Evolutionary conservation across 2,113 vertebrate genomes (phyloP), one percentile per base, ranked within the genome.

Genomic region (Morphnarchus princeps): DNA sequence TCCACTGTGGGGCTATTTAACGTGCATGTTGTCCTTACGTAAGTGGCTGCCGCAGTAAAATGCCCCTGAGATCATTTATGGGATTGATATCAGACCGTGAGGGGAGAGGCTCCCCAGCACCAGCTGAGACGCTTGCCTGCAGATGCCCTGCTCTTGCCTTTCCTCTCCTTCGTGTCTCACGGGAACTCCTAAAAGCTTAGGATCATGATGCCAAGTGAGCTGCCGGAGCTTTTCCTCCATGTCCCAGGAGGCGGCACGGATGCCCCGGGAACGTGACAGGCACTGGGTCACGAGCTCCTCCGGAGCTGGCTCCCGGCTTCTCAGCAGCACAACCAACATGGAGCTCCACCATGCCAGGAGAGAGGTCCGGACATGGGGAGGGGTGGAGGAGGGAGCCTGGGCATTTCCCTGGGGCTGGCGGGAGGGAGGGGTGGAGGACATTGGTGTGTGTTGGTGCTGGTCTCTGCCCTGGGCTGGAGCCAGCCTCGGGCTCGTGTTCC

Each of bases 401-500:
- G 40, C 4, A 16, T 31, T 62, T 63, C 42, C 16, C 42, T 59
- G 74, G 32, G 11, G 11, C 50, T 28, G 42, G 57, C 22, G 55
- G 54, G 26, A 52, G 26, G 89, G 29, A 82, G 28, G 47, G 38
- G 38, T 1, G 6, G n/a, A 71, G 29, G 52, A 71, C 49, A n/a
- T 16, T 0, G 0, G 42, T 1, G 29, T 28, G 20, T 38, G 34
- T 7, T 38, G 34, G 40, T 52, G 32, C 43, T 55, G 32, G 13
- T 71, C 57, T 71, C 47, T 79, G 57, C 25, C 50, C 28, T 62
- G 74, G 65, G 52, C 25, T 50, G 59, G 29, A 86, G 76, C 49
- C 83, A 92, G 54, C 24, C 29, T 76, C 0, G 0, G 77, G 58
- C 54, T 72, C 5, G 0, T 0, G 3, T 5, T 47, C 49, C 50